Evolutionary conservation across 2,888 invertebrate genomes (phyloP).

Genomic region (Leistus spinibarbis): DNA sequence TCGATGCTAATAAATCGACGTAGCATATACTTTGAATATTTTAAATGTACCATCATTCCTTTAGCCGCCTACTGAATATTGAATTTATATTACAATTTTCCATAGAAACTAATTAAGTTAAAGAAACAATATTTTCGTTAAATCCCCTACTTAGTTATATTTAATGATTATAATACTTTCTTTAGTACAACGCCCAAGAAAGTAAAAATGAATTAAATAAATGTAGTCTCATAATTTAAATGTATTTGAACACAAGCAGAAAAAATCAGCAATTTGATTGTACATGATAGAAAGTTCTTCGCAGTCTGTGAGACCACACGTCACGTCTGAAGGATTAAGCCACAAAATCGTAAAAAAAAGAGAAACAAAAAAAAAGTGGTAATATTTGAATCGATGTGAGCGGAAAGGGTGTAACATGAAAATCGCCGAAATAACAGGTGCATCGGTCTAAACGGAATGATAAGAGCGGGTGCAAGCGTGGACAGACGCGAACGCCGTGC

Average conservation of each 20-base stretch:
- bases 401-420: not conserved
- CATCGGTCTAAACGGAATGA: not conserved
- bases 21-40: no score
- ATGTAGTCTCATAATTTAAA: not conserved
- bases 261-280: not conserved
- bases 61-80: no score
- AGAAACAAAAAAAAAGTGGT: not conserved
- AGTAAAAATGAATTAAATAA: not conserved
- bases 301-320: not conserved
- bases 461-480: not conserved
- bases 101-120: no score
- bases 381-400: not conserved
- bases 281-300: not conserved
- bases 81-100: no score
- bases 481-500: not conserved
- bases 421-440: not conserved
- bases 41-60: no score
- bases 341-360: no score
- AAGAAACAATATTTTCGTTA: no score
- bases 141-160: no score
- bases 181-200: no score
- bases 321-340: not conserved
- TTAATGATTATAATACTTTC: no score
- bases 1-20: no score
- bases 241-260: not conserved